Evolutionary conservation across 2,888 invertebrate species (phyloP), one percentile per base, ranked within the genome.

Genomic region (Masnerella sp.): DNA sequence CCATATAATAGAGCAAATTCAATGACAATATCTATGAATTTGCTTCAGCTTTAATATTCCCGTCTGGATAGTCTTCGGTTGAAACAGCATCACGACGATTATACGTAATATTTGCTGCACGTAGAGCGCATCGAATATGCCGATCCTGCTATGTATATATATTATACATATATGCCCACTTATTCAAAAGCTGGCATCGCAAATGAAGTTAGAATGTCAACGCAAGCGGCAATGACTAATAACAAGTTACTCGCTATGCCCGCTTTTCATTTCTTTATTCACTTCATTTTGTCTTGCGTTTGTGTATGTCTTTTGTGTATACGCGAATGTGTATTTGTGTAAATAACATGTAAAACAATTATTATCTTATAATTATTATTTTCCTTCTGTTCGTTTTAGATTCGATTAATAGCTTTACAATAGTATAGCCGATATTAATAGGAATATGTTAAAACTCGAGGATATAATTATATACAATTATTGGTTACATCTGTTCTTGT

Each of bases 381-480:
- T 40, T 65, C 30, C 14, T 32, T 34, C 38, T 30, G 79, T 62
- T 79, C 74, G 75, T 80, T 83, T 81, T 80, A 82, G 79, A 81
- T 81, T 81, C 77, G 78, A 80, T 82, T 79, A 84, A 81, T 80
- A 80, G 80, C 78, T 71, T 83, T 82, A 61, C 67, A 79, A 80
- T 78, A 77, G 76, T 70, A 82, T 79, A 80, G 79, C 81, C 79
- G 78, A 81, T 83, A 85, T 79, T 81, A 83, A 84, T 84, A 85
- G 83, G 84, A 86, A 85, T 85, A 85, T 83, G 81, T 83, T 86
- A 84, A 80, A 85, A 86, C 82, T 85, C 80, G 80, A 83, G 83
- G 83, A 82, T 64, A 83, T 86, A 86, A 85, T 80, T 85, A 85
- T 85, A 81, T 87, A 87, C 87, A 87, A 83, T 84, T 85, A 82